Evolutionary conservation across 2,113 vertebrate species (phyloP), one percentile per base, ranked within the genome.

Genomic region (Channa maculata): DNA sequence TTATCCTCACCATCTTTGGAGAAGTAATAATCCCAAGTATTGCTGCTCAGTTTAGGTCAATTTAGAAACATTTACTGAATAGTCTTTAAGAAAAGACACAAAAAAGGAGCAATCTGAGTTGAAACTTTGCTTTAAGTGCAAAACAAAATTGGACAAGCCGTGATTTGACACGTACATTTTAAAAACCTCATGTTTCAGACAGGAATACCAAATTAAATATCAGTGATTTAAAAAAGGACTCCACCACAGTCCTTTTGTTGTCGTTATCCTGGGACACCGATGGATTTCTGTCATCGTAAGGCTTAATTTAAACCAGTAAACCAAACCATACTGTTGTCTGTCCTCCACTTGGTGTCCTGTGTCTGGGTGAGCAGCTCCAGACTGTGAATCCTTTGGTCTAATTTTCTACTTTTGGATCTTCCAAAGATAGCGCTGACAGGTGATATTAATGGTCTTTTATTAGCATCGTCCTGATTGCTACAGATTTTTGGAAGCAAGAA

Each of bases 361-460:
- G 6, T 76, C 75, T 65, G 10, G 34, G 39, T 72, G 77, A 89
- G 67, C 71, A 39, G 66, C 79, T 87, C 65, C 80, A 86, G 82
- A 89, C 84, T 74, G 57, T n/a, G 73, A 80, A 77, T 74, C 70
- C 79, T 88, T 89, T 90, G 59, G 65, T 87, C 86, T 91, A 80
- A 70, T 80, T 86, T 86, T 88, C 85, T 90, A 84, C 33, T 88
- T 91, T 90, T 88, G 87, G 89, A 90, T 71, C 82, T 92, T 93
- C 91, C 86, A 91, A 92, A 93, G 90, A 92, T 92, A 93, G 91
- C 80, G 34, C 88, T 91, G 92, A 92, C 91, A 92, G 90, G 89
- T 91, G 83, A 92, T 90, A 92, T 94, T 92, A 94, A 94, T 93
- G 86, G 80, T 77, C 82, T 92, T 94, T 93, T 94, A 92, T 95